Evolutionary conservation across 92 coral and sea anemone species (phyloP).

Genomic region (Parazoanthus darwini): DNA sequence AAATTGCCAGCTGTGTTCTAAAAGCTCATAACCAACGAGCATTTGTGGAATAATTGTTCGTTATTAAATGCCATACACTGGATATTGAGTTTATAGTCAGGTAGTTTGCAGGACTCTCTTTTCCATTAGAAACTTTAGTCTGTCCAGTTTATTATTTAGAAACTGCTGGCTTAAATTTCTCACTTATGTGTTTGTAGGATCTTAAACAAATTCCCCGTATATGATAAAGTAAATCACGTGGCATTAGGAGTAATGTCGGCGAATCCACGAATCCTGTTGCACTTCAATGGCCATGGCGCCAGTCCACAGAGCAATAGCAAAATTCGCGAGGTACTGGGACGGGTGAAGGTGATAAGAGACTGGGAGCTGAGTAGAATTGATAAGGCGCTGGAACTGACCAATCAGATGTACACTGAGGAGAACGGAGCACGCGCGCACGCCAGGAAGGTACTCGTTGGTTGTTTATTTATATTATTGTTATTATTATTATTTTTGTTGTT

Average conservation of each 20-base stretch:
- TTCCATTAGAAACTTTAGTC: too few species aligned
- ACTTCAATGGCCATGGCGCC: slow-evolving; percentile 36
- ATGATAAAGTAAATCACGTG: slow-evolving; percentile 16
- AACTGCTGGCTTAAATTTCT: not conserved
- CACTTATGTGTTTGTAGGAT: slow-evolving; percentile 2
- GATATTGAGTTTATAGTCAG: too few species aligned
- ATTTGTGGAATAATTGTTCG: too few species aligned
- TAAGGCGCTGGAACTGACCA: slow-evolving; percentile 7
- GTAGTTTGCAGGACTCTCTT: too few species aligned
- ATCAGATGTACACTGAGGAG: not conserved
- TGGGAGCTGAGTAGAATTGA: slow-evolving; percentile 18
- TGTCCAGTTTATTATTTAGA: too few species aligned
- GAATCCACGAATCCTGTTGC: slow-evolving; percentile 8
- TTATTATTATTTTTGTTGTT: not conserved
- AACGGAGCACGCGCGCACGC: slow-evolving; percentile 33
- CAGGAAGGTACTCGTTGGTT: not conserved
- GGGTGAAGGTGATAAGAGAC: slow-evolving; percentile 12
- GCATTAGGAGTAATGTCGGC: slow-evolving; percentile 36
- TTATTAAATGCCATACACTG: too few species aligned
- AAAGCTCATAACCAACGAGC: too few species aligned
- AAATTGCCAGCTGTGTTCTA: too few species aligned
- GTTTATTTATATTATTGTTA: not conserved
- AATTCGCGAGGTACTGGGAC: slow-evolving; percentile 15
- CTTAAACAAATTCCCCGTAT: slow-evolving; percentile 30
- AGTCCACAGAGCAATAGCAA: slow-evolving; percentile 28